phyloP scores from a whole-genome alignment of 2,888 invertebrate species.

The Cynaeus angustus region DNA sequence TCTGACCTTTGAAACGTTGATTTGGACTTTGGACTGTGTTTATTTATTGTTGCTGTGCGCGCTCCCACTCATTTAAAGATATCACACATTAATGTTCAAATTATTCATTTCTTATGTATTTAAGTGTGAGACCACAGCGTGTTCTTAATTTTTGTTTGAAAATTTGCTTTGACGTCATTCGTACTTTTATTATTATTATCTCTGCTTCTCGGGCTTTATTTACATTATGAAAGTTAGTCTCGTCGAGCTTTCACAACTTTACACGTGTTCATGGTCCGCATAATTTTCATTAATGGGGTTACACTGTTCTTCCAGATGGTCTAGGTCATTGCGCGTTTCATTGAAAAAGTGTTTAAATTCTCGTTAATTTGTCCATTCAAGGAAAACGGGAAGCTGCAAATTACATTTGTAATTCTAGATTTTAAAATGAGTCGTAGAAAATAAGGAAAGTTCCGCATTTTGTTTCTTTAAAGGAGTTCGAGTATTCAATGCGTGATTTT shows the following conservation, averaged over 20 bases:
- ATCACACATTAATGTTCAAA: background rate
- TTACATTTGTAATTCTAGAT: too few species aligned
- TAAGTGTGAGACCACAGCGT: too few species aligned
- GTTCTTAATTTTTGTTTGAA: background rate
- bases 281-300: background rate
- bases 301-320: background rate
- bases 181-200: background rate
- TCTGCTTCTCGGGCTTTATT: background rate
- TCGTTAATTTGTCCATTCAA: background rate
- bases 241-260: conserved; percentile 4
- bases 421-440: too few species aligned
- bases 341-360: background rate
- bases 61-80: conserved; percentile 16
- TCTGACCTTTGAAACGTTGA: conserved; percentile 52
- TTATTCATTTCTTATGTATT: too few species aligned
- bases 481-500: too few species aligned
- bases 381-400: background rate
- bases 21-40: conserved; percentile 37
- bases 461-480: too few species aligned
- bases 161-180: background rate
- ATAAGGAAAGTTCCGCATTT: too few species aligned
- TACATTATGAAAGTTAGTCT: background rate
- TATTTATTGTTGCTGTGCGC: conserved; percentile 27
- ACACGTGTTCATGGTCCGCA: conserved; percentile 1
- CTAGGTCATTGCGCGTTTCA: background rate